A percentile compares a stretch with the other conserved stretches of the same genome.
Evolutionary conservation across 2,888 invertebrate species (phyloP).

Genomic region (Ptychoptera albimana): DNA sequence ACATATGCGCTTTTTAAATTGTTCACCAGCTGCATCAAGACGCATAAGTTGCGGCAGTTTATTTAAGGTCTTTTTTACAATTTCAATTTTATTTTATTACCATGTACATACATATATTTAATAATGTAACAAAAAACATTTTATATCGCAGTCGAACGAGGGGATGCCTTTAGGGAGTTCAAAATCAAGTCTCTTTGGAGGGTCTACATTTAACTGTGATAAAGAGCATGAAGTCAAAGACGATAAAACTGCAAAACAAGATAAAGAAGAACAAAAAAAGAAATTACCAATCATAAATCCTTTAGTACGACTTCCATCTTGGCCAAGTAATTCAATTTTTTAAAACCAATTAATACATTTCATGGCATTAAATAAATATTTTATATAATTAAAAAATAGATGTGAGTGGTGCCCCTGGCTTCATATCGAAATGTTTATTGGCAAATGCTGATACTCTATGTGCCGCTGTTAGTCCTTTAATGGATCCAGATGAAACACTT

Average conservation of each 20-base stretch:
- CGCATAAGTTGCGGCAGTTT: conserved; percentile 84
- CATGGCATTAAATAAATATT: too few species aligned
- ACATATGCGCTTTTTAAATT: conserved; percentile 46
- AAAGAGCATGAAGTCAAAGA: conserved; percentile 20
- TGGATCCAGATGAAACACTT: conserved; percentile 81
- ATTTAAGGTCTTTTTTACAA: conserved; percentile 43
- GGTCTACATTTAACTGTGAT: conserved; percentile 21
- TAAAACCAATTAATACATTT: not conserved
- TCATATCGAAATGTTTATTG: conserved; percentile 86
- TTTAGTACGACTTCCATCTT: conserved; percentile 67
- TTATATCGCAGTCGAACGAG: conserved; percentile 29
- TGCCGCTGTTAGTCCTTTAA: conserved; percentile 88
- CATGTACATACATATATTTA: too few species aligned
- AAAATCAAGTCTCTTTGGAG: conserved; percentile 26
- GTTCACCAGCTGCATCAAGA: conserved; percentile 71
- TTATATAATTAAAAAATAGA: conserved; percentile 25
- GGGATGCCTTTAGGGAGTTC: conserved; percentile 40
- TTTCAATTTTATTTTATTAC: not conserved
- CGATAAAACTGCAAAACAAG: conserved; percentile 22
- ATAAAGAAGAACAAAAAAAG: conserved; percentile 40
- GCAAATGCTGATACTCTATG: conserved; percentile 94
- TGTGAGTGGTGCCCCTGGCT: conserved; percentile 59
- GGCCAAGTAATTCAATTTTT: conserved; percentile 59
- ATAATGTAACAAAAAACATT: too few species aligned
- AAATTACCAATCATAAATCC: conserved; percentile 82